Conservation (phyloP, 2,113 vertebrate species). For the Glaucomys volans region DNA sequence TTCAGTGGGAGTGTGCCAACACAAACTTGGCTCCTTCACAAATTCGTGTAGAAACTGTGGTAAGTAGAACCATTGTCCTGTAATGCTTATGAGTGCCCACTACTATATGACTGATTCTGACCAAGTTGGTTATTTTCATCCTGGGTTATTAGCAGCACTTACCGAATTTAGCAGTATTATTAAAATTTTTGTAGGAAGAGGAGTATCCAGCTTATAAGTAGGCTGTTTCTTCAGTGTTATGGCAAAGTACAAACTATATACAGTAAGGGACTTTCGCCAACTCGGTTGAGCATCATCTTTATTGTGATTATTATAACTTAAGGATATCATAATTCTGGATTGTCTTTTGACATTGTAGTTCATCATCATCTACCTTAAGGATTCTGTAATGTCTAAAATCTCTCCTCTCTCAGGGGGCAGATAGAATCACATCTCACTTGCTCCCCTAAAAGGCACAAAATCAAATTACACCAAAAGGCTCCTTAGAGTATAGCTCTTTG, state of each 20-base stretch:
- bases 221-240: not conserved
- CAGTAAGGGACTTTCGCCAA: not conserved
- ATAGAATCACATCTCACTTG: slow-evolving; percentile 65
- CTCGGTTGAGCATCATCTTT: not conserved
- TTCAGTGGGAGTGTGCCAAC: not conserved
- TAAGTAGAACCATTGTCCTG: not conserved
- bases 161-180: slow-evolving; percentile 1
- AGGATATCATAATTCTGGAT: slow-evolving; percentile 40
- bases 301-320: slow-evolving; percentile 54
- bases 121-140: slow-evolving; percentile 6
- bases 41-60: not conserved
- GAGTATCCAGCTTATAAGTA: not conserved
- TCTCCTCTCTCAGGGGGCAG: not conserved
- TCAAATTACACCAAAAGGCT: slow-evolving; percentile 81
- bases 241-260: not conserved
- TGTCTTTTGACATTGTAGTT: slow-evolving; percentile 17
- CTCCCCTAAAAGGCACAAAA: slow-evolving; percentile 75
- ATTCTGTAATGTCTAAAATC: slow-evolving; percentile 20
- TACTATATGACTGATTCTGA: not conserved
- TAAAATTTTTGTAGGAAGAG: not conserved
- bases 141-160: not conserved
- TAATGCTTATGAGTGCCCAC: not conserved
- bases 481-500: slow-evolving; percentile 80
- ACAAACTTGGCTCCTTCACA: not conserved
- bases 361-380: not conserved